Evolutionary conservation across 37 sponge, comb jelly and placozoan genomes (phyloP), one percentile per base, ranked within the genome.

Genomic region (Geodia barretti): DNA sequence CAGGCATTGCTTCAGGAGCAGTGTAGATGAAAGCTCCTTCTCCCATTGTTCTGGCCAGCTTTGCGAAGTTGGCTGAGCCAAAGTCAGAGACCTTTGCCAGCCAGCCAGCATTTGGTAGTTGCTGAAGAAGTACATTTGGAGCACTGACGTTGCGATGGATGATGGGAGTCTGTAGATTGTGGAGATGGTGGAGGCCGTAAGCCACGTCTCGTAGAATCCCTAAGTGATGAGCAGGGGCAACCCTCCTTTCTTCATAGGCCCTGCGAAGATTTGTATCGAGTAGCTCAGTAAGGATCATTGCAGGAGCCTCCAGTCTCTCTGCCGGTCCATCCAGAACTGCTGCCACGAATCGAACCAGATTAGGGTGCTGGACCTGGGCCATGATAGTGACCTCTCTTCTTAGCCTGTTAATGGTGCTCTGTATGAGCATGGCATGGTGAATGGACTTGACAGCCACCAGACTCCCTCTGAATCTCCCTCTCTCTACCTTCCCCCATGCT

Each of bases 81-180:
- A 89, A 93, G 76, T 93, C 94, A 2, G 86, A 82, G 31, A 93
- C 64, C 66, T 93, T 93, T 11, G 94, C 94, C 36, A 60, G 31
- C 90, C 90, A 89, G 0, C 21, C 67, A 17, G 70, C 89, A 19
- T 72, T 23, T 30, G 63, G 65, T 20, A 66, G 60, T 24, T 76
- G 30, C 58, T 80, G 34, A 2, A 93, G 71, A 0, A 93, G 83
- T 31, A 93, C 87, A 65, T 93, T 93, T 39, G 87, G 78, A 29
- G 84, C 68, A 69, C 94, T 93, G 70, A 93, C 84, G 42, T 93
- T 87, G n/a, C 87, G 76, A 67, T 93, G 94, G 65, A 93, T 89
- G 67, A 93, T 89, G 37, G 90, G 87, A 1, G 74, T 81, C 14
- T 85, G 78, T 17, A 75, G 87, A 0, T 61, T 62, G 66, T 93